phyloP scores from a whole-genome alignment of 1,140 invertebrate genomes.

The Drosophila navojoa region DNA sequence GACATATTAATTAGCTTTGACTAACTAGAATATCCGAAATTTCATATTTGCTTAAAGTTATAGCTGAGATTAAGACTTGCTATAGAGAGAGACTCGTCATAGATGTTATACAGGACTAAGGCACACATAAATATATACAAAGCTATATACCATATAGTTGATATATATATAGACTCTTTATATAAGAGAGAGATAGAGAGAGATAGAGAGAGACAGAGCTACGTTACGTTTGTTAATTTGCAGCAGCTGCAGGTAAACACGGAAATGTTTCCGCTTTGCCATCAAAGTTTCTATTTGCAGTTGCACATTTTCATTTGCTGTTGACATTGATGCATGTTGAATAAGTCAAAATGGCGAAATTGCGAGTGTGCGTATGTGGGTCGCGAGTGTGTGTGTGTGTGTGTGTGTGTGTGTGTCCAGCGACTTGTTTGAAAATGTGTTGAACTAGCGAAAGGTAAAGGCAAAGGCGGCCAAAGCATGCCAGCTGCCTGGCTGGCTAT shows the following conservation, averaged over 20 bases:
- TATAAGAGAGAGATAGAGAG: too few relatives aligned
- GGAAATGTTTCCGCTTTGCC: slow-evolving; percentile 10
- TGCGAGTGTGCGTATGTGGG: not conserved
- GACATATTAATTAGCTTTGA: too few relatives aligned
- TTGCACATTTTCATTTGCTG: slow-evolving; percentile 26
- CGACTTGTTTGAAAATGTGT: slow-evolving; percentile 21
- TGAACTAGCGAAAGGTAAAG: slow-evolving; percentile 9
- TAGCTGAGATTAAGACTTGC: too few relatives aligned
- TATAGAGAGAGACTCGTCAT: too few relatives aligned
- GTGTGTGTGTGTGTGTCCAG: slow-evolving; percentile 23
- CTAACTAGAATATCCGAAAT: too few relatives aligned
- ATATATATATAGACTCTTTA: not conserved
- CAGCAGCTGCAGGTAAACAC: slow-evolving; percentile 16
- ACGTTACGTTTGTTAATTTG: slow-evolving; percentile 16
- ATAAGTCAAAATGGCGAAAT: slow-evolving; percentile 45
- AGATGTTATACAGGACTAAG: too few relatives aligned
- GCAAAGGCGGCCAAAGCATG: slow-evolving; percentile 22
- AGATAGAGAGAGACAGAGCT: too few relatives aligned
- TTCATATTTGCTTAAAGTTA: too few relatives aligned
- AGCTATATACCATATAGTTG: not conserved
- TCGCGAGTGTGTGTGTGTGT: not conserved
- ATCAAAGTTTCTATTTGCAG: slow-evolving; percentile 14
- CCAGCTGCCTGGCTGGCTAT: slow-evolving; percentile 2
- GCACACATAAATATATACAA: too few relatives aligned
- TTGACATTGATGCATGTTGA: slow-evolving; percentile 37